Conservation (phyloP, 2,113 vertebrate species). For the Spilogale gracilis region DNA sequence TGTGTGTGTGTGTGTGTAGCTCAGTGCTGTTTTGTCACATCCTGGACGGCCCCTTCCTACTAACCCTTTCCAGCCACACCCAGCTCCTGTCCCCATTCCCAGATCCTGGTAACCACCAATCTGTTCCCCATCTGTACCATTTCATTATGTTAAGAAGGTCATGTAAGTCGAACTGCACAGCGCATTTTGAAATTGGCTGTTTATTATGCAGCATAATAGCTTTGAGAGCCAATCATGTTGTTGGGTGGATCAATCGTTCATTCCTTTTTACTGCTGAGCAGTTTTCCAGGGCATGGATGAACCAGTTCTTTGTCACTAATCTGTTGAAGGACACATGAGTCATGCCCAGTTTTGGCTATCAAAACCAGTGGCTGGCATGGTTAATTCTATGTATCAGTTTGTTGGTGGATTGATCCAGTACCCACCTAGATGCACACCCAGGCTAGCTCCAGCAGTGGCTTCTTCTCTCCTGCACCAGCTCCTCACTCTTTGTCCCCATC, state of each 20-base stretch:
- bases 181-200: not conserved
- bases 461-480: rapidly evolving
- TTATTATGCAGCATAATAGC: not conserved
- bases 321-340: not conserved
- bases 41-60: not conserved
- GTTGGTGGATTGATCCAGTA: not conserved
- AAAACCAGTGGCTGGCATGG: not conserved
- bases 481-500: not conserved
- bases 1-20: not conserved
- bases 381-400: not conserved
- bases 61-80: not conserved
- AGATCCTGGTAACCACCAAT: not conserved
- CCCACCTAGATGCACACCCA: not conserved
- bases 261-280: not conserved
- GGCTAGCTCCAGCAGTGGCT: not conserved
- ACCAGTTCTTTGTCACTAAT: not conserved
- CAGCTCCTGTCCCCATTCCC: not conserved
- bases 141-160: not conserved
- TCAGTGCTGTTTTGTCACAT: not conserved
- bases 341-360: not conserved
- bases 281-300: not conserved
- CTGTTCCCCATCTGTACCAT: not conserved
- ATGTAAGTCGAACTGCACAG: not conserved
- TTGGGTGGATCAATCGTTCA: not conserved
- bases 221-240: not conserved